These are phyloP conservation scores for Drosophila lini DNA, from an alignment of 1,140 invertebrate species.

Conservation along the genomic window DNA sequence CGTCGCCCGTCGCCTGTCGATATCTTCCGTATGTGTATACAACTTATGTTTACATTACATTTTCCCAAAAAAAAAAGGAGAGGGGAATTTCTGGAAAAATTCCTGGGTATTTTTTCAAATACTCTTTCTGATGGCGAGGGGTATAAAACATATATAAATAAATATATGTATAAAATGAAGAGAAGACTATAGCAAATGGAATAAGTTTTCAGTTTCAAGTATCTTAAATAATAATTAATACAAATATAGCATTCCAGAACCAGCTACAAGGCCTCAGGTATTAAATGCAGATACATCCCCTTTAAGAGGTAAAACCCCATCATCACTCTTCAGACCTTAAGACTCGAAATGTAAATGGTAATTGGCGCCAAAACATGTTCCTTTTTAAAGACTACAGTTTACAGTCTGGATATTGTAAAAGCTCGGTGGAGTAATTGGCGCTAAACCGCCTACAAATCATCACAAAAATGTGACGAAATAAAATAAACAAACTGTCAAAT, in stretches of 20 bases:
- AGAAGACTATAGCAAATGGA: not conserved
- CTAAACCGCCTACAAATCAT: constrained; percentile 82
- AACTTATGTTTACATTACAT: constrained; percentile 44
- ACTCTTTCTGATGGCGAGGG: constrained; percentile 3
- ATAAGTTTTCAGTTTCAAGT: not conserved
- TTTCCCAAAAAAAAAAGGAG: constrained; percentile 9
- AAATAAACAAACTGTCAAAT: constrained; percentile 81
- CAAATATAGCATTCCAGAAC: not conserved
- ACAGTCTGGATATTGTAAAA: constrained; percentile 67
- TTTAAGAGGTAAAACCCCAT: not conserved
- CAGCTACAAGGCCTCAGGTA: not conserved
- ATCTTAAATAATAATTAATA: not conserved
- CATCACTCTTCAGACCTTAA: constrained; percentile 13
- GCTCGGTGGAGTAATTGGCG: constrained; percentile 74
- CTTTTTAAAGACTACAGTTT: constrained; percentile 65
- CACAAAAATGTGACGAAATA: constrained; percentile 80
- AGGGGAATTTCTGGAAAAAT: constrained; percentile 5
- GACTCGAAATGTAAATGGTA: not conserved
- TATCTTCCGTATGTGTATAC: constrained; percentile 45
- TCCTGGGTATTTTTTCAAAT: constrained; percentile 6
- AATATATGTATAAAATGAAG: not conserved
- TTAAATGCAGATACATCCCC: not conserved
- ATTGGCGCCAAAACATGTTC: constrained; percentile 69
- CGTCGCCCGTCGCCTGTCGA: constrained; percentile 43
- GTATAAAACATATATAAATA: not conserved